Evolutionary conservation across 2,113 vertebrate genomes (phyloP).

Genomic region (Otolemur garnettii): DNA sequence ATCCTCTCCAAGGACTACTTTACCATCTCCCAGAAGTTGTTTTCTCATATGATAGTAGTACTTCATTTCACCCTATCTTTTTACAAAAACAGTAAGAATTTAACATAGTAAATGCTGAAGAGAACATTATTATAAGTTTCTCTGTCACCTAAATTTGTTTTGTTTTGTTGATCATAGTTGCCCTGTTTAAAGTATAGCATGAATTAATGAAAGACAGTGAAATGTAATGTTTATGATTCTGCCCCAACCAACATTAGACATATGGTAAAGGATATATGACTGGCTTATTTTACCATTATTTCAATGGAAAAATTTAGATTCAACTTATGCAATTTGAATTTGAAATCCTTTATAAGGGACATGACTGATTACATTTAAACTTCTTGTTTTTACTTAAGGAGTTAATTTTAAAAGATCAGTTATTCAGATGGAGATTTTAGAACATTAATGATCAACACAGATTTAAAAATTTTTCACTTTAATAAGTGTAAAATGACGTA

Average conservation of each 20-base stretch:
- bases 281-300: not conserved
- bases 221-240: conserved; percentile 28
- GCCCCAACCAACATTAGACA: not conserved
- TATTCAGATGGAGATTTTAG: conserved; percentile 32
- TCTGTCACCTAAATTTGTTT: not conserved
- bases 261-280: conserved; percentile 34
- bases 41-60: conserved; percentile 28
- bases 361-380: not conserved
- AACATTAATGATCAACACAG: not conserved
- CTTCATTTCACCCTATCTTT: conserved; percentile 22
- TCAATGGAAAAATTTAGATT: conserved; percentile 6
- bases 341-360: not conserved
- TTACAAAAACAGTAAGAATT: conserved; percentile 2
- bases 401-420: conserved; percentile 32
- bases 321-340: not conserved
- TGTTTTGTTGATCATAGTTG: not conserved
- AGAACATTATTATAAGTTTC: not conserved
- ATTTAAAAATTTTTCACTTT: not conserved
- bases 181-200: not conserved
- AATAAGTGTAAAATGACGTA: not conserved
- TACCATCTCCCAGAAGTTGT: not conserved
- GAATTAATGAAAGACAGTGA: not conserved
- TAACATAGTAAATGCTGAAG: not conserved
- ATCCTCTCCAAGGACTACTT: not conserved
- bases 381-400: conserved; percentile 6